Evolutionary conservation across 2,888 invertebrate species (phyloP).

Genomic region (Cerastoderma edule): DNA sequence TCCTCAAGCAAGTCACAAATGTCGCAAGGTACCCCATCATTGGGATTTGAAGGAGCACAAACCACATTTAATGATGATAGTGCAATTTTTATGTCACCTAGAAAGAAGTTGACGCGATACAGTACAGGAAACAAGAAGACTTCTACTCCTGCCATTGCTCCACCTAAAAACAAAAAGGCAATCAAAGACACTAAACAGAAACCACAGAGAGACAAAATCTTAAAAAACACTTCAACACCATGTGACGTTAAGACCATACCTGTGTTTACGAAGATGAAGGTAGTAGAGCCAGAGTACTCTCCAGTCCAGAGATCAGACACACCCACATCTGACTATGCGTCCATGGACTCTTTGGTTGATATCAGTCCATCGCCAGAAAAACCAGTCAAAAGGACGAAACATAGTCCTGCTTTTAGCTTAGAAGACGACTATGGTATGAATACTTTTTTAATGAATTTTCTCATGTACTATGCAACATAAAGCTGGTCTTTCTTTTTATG

Average conservation of each 20-base stretch:
- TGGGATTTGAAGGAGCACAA: background rate
- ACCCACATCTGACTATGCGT: constrained; percentile 53
- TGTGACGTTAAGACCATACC: constrained; percentile 30
- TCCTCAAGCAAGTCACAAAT: background rate
- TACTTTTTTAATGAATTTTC: constrained; percentile 34
- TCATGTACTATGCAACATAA: too few species aligned
- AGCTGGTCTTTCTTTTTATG: too few species aligned
- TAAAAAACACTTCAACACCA: constrained; percentile 45
- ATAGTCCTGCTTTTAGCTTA: constrained; percentile 10
- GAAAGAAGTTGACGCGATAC: background rate
- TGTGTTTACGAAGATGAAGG: constrained; percentile 36
- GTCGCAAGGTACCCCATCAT: background rate
- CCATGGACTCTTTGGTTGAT: constrained; percentile 37
- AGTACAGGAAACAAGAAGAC: background rate
- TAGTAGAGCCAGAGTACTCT: constrained; percentile 31
- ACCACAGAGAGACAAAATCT: background rate
- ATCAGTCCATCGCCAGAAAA: constrained; percentile 22
- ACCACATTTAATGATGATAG: background rate
- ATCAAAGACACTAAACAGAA: background rate
- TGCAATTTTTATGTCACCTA: constrained; percentile 20
- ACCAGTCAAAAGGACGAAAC: background rate
- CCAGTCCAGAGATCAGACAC: constrained; percentile 45
- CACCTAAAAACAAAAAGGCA: background rate
- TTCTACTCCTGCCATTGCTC: constrained; percentile 10
- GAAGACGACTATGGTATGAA: constrained; percentile 17